Conservation (phyloP, 2,113 vertebrate species). For the Nipponia nippon region DNA sequence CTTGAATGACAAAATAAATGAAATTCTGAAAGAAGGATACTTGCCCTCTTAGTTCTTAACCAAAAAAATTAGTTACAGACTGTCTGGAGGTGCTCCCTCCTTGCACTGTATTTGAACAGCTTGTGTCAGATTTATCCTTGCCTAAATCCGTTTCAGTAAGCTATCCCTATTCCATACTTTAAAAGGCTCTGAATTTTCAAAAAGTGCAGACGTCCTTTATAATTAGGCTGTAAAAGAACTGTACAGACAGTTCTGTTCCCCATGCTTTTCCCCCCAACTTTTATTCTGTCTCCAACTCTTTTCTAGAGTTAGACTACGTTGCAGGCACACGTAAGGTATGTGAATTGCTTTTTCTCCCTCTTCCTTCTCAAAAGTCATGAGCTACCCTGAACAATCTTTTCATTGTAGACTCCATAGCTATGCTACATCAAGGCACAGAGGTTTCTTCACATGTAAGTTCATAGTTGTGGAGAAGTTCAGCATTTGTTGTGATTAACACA, state of each 20-base stretch:
- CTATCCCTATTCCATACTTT: background rate
- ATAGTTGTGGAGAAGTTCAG: background rate
- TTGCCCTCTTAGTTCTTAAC: background rate
- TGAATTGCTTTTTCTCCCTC: too few species aligned
- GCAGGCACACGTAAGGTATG: background rate
- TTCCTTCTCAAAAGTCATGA: background rate
- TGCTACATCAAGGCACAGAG: background rate
- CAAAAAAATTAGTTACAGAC: background rate
- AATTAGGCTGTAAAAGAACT: background rate
- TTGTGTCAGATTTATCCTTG: background rate
- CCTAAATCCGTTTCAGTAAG: background rate
- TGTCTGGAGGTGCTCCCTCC: background rate
- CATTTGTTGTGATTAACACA: background rate
- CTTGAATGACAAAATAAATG: background rate
- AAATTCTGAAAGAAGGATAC: background rate
- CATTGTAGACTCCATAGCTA: background rate
- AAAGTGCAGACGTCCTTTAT: background rate
- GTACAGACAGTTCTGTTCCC: background rate
- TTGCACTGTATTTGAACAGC: background rate
- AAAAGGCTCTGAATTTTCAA: background rate
- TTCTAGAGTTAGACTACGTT: background rate
- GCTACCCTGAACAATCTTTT: background rate
- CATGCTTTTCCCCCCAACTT: background rate
- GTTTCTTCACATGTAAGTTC: background rate
- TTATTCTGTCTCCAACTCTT: background rate